Conservation (phyloP, 2,888 invertebrate genomes). For the Zaprionus bogoriensis region DNA sequence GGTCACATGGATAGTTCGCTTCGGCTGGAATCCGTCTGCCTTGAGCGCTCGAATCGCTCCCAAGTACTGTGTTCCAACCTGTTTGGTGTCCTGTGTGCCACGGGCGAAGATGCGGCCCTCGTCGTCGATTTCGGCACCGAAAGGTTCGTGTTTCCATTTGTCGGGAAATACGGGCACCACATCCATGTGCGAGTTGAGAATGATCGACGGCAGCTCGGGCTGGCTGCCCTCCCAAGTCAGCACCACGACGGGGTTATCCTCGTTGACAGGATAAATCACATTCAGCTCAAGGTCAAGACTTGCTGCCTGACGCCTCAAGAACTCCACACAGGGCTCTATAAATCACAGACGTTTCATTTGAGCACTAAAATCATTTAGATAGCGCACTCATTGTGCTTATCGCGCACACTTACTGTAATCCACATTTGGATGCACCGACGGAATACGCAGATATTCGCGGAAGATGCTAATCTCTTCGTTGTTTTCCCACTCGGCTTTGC, state of each 20-base stretch:
- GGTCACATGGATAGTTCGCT: conserved; percentile 88
- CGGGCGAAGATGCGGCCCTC: conserved; percentile 91
- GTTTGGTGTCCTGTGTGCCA: conserved; percentile 92
- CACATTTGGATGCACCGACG: conserved; percentile 93
- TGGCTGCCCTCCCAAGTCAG: conserved; percentile 90
- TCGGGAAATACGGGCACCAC: conserved; percentile 95
- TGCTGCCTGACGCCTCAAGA: conserved; percentile 88
- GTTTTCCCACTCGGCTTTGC: conserved; percentile 81
- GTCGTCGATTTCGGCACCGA: conserved; percentile 92
- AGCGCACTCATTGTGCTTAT: background rate
- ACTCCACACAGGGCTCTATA: conserved; percentile 85
- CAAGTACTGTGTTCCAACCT: conserved; percentile 90
- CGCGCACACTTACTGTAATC: conserved; percentile 88
- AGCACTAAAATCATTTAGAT: background rate
- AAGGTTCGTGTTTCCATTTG: conserved; percentile 95
- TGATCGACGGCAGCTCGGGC: conserved; percentile 87
- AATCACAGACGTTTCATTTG: background rate
- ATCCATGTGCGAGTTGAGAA: conserved; percentile 97
- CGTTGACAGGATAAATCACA: conserved; percentile 84
- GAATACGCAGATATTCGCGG: conserved; percentile 92
- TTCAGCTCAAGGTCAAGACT: conserved; percentile 87
- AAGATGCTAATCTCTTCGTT: conserved; percentile 89
- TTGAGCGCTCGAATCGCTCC: conserved; percentile 89
- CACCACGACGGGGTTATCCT: conserved; percentile 89
- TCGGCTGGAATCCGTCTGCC: conserved; percentile 84